Evolutionary conservation across 2,113 vertebrate genomes (phyloP), one percentile per base, ranked within the genome.

Genomic region (Amblyopsis rosae): DNA sequence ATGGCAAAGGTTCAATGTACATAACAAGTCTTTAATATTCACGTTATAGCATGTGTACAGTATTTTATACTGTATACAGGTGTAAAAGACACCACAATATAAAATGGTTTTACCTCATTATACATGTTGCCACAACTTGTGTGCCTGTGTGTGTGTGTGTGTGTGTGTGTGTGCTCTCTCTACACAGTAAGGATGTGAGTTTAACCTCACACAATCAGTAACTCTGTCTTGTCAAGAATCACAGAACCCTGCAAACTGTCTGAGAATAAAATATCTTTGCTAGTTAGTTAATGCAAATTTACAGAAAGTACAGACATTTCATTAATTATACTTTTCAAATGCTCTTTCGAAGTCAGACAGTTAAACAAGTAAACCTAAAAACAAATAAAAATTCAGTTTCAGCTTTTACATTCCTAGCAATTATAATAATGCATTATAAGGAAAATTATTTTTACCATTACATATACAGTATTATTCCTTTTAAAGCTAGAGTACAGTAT

Each of bases 191-290:
- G 26, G 2, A 26, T 72, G 16, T 55, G 19, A 12, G 35, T 53
- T 70, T 58, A 61, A 47, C 54, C 45, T 61, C 73, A 60, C 50
- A 66, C 50, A 48, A 65, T 70, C 62, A 61, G 26, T 45, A 61
- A 35, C 47, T 63, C 73, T 15, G 45, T 65, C 17, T 47, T 47
- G 59, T 65, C 49, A 4, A 50, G 13, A 13, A 59, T 19, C 48
- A 67, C 33, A 32, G 26, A 57, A 2, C 3, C 16, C 7, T 6
- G 1, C 35, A 41, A 41, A 26, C 55, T 26, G 10, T 57, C 19
- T 57, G 10, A 32, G 26, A 3, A 57, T 12, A 2, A 32, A 57
- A 57, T 32, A 32, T 10, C 1, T 10, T 57, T 32, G 26, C 3
- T 26, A 26, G 19, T 9, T 32, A 32, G 51, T 54, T 16, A 54